Evolutionary conservation across 2,113 vertebrate species (phyloP), one percentile per base, ranked within the genome.

Genomic region (Limnothrissa miodon): DNA sequence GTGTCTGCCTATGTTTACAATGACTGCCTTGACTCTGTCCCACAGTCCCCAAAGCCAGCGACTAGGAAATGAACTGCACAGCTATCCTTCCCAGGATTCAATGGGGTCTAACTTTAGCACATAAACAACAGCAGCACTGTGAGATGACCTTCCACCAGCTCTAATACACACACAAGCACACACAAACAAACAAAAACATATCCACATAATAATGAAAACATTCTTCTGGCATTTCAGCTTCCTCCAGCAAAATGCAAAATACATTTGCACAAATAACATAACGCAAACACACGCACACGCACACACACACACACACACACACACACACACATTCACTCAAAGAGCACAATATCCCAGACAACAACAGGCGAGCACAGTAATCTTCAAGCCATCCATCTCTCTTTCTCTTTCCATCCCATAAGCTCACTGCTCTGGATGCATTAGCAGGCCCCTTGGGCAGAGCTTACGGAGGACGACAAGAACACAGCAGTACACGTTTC

Each of bases 11-110:
- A 45, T 78, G 82, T 59, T 83, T 78, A 17, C 13, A 39, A 13
- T 5, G 66, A 74, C 81, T 79, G 82, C 83, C 85, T 86, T 86
- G 48, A 80, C 81, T 89, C 87, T 74, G 66, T 83, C 84, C 89
- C 87, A 33, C 78, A 86, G 87, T 87, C 87, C 79, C 81, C 81
- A 81, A 21, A 85, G 83, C 83, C 17, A 3, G 85, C 80, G 86
- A 82, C 83, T 74, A 53, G 74, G 83, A 86, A 88, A 78, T 1
- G 25, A 39, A 78, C 87, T 85, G 86, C 86, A 83, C 84, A 85
- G 83, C 78, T 82, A 46, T 89, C 86, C 87, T 59, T 81, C 82
- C 87, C 86, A 83, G 82, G 81, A 87, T 88, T 86, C 89, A 87
- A 36, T 59, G 33, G 88, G 79, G 82, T 80, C 83, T 56, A 39